phyloP scores from a whole-genome alignment of 2,113 vertebrate genomes.

The Malaclemys terrapin region DNA sequence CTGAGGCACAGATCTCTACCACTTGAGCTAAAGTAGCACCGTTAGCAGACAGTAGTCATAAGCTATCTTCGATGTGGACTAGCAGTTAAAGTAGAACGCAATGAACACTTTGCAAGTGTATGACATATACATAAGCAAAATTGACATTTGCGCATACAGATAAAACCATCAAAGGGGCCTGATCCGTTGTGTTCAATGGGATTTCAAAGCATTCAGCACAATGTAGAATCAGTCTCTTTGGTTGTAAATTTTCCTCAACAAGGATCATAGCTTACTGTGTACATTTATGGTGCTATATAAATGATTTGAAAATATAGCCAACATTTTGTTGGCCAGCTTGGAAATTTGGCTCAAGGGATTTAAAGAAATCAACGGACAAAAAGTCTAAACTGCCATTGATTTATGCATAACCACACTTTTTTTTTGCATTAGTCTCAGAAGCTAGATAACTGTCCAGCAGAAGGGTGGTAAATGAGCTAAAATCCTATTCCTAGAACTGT shows the following conservation, averaged over 20 bases:
- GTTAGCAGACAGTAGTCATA: accelerated
- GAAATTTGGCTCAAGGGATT: not conserved
- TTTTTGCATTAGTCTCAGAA: not conserved
- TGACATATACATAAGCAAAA: not conserved
- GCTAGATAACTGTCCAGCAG: not conserved
- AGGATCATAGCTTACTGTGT: not conserved
- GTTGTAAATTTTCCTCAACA: not conserved
- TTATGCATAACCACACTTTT: not conserved
- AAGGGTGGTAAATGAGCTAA: not conserved
- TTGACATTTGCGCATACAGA: not conserved
- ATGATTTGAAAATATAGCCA: not conserved
- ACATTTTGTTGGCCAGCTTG: not conserved
- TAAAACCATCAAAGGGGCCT: not conserved
- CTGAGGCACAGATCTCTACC: not conserved
- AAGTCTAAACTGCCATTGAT: not conserved
- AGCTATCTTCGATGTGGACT: not conserved
- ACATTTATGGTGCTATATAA: not conserved
- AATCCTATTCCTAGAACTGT: accelerated
- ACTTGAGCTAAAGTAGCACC: accelerated
- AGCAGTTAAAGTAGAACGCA: not conserved
- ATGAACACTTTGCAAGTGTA: not conserved
- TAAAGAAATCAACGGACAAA: not conserved
- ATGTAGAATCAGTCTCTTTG: not conserved
- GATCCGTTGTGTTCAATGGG: not conserved
- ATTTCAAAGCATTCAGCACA: not conserved